These are phyloP conservation scores for Beroe ovata DNA, from an alignment of 37 sponge, comb jelly and placozoan species.

Conservation along the genomic window DNA sequence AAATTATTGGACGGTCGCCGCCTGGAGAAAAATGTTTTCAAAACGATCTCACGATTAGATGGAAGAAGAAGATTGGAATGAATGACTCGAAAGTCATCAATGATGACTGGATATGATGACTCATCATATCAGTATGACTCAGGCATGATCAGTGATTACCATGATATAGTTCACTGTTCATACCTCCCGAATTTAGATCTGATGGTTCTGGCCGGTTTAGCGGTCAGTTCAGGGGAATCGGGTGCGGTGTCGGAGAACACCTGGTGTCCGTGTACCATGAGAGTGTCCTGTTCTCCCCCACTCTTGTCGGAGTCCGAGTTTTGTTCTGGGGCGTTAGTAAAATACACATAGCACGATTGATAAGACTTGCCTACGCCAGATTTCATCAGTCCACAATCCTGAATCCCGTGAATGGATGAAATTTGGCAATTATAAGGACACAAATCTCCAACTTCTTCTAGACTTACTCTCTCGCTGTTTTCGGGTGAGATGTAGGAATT, in stretches of 20 bases:
- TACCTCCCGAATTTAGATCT: slow-evolving; percentile 36
- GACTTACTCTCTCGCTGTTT: slow-evolving; percentile 13
- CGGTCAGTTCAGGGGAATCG: background rate
- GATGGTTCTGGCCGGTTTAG: slow-evolving; percentile 7
- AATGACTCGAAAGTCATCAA: no score
- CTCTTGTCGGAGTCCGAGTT: slow-evolving; percentile 54
- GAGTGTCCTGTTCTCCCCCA: slow-evolving; percentile 54
- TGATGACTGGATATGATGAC: no score
- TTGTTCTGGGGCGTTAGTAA: slow-evolving; percentile 39
- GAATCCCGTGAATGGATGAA: no score
- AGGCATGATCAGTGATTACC: no score
- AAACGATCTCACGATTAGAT: no score
- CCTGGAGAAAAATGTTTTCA: slow-evolving; percentile 3
- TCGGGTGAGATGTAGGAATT: slow-evolving; percentile 23
- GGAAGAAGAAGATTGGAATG: no score
- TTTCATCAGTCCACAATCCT: no score
- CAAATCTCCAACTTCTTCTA: background rate
- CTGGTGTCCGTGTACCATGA: slow-evolving; percentile 62
- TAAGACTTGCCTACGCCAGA: no score
- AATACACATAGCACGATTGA: no score
- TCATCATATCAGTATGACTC: no score
- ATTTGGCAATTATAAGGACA: no score
- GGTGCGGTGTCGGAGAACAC: background rate
- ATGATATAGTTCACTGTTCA: no score
- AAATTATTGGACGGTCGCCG: slow-evolving; percentile 61